Conservation (phyloP, 2,113 vertebrate genomes). For the Rhinopithecus roxellana region DNA sequence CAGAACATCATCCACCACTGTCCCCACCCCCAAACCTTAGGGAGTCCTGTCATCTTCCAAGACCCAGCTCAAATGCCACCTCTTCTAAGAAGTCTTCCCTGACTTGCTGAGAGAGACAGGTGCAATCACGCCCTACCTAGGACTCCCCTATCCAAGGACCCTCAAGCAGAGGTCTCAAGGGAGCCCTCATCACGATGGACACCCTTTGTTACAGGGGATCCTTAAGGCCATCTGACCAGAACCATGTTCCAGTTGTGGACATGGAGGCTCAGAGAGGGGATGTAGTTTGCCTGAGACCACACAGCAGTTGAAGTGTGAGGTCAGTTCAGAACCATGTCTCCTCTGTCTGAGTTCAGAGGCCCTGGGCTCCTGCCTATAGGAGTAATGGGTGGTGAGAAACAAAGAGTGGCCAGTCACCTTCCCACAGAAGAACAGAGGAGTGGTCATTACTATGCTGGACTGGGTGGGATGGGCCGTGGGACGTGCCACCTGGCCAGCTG, state of each 20-base stretch:
- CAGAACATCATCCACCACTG: neutral
- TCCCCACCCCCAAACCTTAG: neutral
- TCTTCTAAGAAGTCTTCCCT: neutral
- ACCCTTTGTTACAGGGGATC: neutral
- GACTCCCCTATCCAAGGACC: neutral
- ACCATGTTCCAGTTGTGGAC: neutral
- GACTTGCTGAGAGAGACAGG: neutral
- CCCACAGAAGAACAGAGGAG: neutral
- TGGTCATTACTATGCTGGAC: fast-evolving
- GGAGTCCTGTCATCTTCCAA: neutral
- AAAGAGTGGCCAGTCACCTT: neutral
- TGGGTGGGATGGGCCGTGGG: constrained; percentile 35
- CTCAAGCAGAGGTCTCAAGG: neutral
- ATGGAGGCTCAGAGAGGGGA: neutral
- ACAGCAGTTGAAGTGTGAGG: neutral
- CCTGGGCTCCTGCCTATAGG: neutral
- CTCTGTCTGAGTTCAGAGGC: neutral
- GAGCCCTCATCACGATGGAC: neutral
- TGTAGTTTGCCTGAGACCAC: neutral
- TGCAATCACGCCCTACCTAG: neutral
- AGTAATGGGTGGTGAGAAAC: neutral
- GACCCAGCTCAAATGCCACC: neutral
- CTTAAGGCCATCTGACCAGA: neutral
- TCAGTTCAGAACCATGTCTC: neutral
- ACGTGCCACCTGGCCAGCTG: neutral